Percentiles rank a stretch among this genome's conserved stretches.
Conservation (phyloP, 2,797 vertebrate species). For the Periparus ater region DNA sequence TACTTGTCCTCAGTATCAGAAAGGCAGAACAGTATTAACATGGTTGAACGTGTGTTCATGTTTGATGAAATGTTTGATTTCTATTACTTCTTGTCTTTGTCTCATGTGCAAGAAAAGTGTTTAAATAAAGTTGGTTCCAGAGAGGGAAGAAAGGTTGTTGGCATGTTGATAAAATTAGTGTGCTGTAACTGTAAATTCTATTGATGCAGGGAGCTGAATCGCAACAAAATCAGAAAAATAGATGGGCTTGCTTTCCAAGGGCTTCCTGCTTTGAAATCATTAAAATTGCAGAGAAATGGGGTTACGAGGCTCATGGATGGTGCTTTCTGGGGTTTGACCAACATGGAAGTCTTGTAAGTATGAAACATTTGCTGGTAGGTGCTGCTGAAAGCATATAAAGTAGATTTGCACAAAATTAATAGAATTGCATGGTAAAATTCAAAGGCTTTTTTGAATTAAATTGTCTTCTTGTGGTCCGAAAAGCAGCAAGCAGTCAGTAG, state of each 20-base stretch:
- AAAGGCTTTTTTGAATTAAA: not conserved
- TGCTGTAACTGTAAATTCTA: slow-evolving; percentile 20
- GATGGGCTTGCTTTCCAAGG: slow-evolving; percentile 95
- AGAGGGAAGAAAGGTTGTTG: not conserved
- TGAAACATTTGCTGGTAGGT: not conserved
- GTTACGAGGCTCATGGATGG: slow-evolving; percentile 92
- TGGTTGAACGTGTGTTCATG: not conserved
- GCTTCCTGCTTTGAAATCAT: slow-evolving; percentile 85
- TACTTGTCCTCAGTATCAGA: not conserved
- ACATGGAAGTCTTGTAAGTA: slow-evolving; percentile 94
- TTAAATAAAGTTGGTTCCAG: not conserved
- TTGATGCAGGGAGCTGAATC: slow-evolving; percentile 87
- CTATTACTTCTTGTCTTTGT: not conserved
- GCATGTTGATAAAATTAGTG: not conserved
- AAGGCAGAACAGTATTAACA: not conserved
- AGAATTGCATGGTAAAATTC: not conserved
- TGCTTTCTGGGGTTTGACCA: slow-evolving; percentile 95
- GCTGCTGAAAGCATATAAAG: not conserved
- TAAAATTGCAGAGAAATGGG: slow-evolving; percentile 92
- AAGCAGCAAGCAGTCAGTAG: not conserved
- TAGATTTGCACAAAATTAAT: not conserved
- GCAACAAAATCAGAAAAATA: slow-evolving; percentile 89
- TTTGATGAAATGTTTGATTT: not conserved
- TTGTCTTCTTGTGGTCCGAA: not conserved
- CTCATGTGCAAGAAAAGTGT: not conserved